Conservation (phyloP, 2,113 vertebrate species). For the Charadrius vociferus region DNA sequence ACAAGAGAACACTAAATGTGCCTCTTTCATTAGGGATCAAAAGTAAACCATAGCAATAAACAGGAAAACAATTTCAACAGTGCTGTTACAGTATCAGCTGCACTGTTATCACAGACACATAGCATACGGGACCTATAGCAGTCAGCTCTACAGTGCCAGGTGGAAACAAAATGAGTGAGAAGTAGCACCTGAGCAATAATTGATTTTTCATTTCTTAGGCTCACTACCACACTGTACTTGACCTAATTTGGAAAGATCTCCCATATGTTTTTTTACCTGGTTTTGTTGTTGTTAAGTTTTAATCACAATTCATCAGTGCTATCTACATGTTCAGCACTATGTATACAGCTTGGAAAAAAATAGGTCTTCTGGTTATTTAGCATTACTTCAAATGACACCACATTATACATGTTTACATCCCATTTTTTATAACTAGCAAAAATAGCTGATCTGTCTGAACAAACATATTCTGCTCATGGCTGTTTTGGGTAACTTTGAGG, state of each 20-base stretch:
- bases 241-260: neutral
- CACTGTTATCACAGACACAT: neutral
- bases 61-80: neutral
- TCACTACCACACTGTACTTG: neutral
- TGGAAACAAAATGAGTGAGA: constrained; percentile 24
- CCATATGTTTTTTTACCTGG: rapidly evolving
- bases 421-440: neutral
- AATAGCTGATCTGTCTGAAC: neutral
- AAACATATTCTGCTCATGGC: rapidly evolving
- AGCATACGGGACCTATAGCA: rapidly evolving
- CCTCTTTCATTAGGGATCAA: constrained; percentile 53
- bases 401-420: rapidly evolving
- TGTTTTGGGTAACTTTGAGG: neutral
- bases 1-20: constrained; percentile 45
- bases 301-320: neutral
- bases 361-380: neutral
- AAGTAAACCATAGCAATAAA: constrained; percentile 50
- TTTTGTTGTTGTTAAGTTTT: neutral
- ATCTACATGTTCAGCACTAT: neutral
- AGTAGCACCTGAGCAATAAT: neutral
- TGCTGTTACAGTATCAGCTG: neutral
- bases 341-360: neutral
- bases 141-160: neutral
- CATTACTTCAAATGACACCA: neutral
- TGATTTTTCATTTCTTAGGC: neutral